Evolutionary conservation across 2,113 vertebrate genomes (phyloP), one percentile per base, ranked within the genome.

Genomic region (Murina feae): DNA sequence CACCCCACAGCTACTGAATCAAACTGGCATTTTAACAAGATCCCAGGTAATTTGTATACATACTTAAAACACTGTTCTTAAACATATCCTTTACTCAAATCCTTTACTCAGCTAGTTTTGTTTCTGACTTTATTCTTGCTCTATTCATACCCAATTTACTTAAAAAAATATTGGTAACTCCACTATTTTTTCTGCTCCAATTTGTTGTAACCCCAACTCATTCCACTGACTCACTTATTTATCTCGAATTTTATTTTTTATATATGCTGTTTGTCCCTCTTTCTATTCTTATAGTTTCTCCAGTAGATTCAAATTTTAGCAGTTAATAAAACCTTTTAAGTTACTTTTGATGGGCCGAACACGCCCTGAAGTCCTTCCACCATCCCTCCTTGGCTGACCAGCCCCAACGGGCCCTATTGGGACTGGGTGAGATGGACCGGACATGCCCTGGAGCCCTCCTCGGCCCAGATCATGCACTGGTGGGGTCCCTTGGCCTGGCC

Each of bases 11-110:
- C 10, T 51, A 89, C 3, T 90, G 20, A 86, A 72, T 80, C 17
- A 37, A 92, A 85, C 10, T 68, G n/a, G 20, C 39, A 96, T 91
- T 82, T 87, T 88, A 94, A 47, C 8, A 85, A 80, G 53, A 74
- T 35, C 18, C 4, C 25, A 88, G 17, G 9, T 51, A 74, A 89
- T 69, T 1, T 63, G 18, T 68, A 94, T 47, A 80, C 2, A 30
- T 42, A 94, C 42, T 87, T 88, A 92, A 94, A 93, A 78, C 35
- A 85, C 7, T 51, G 10, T 88, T 90, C 30, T 74, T 72, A 92
- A 53, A 68, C 16, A 91, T 5, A 85, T 66, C 60, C 74, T 81
- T 74, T 66, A 66, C 14, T 32, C 49, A 86, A 95, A 86, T 17
- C 25, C 4, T n/a, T n/a, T n/a, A n/a, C n/a, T n/a, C 23, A 79